Evolutionary conservation across 2,888 invertebrate species (phyloP).

Genomic region (Ichneumoninae sp.): DNA sequence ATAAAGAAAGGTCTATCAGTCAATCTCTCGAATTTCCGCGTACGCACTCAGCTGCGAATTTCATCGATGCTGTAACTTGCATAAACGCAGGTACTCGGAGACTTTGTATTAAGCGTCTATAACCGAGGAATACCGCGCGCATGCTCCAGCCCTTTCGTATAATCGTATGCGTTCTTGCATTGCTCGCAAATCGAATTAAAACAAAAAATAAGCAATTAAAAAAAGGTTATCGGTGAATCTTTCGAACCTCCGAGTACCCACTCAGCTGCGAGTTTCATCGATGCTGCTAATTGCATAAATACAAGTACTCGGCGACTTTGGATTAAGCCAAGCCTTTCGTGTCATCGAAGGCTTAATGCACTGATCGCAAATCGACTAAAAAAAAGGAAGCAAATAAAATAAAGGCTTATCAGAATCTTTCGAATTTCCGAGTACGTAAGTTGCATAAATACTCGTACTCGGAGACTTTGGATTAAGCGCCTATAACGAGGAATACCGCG

Average conservation of each 20-base stretch:
- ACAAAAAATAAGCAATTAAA: not conserved
- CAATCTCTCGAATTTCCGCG: slow-evolving; percentile 13
- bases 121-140: slow-evolving; percentile 30
- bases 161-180: too few relatives aligned
- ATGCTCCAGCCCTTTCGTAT: slow-evolving; percentile 17
- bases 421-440: slow-evolving; percentile 31
- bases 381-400: not conserved
- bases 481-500: slow-evolving; percentile 28
- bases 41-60: not conserved
- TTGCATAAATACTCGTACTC: slow-evolving; percentile 32
- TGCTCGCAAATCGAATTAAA: too few relatives aligned
- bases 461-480: slow-evolving; percentile 30
- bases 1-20: slow-evolving; percentile 23
- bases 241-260: slow-evolving; percentile 16
- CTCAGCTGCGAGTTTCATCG: slow-evolving; percentile 4
- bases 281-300: slow-evolving; percentile 38
- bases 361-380: too few relatives aligned
- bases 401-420: slow-evolving; percentile 6
- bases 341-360: too few relatives aligned
- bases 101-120: slow-evolving; percentile 37
- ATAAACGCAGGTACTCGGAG: slow-evolving; percentile 23
- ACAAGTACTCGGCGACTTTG: slow-evolving; percentile 26
- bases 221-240: slow-evolving; percentile 14
- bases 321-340: slow-evolving; percentile 24
- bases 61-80: slow-evolving; percentile 36